Evolutionary conservation across 2,888 invertebrate species (phyloP).

Genomic region (Idaea aversata): DNA sequence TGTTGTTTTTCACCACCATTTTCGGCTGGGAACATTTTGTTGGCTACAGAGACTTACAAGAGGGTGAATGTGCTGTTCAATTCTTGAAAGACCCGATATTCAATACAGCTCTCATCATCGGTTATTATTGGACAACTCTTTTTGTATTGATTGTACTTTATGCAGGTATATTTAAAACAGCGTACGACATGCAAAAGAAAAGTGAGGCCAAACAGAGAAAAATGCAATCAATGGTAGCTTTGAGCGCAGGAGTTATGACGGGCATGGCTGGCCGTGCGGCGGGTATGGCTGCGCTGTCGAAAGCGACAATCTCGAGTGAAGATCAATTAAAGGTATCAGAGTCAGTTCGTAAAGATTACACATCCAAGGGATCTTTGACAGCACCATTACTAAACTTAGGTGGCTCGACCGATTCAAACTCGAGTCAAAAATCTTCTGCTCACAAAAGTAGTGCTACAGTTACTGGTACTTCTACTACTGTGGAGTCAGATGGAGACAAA

Average conservation of each 20-base stretch:
- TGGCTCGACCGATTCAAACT: conserved; percentile 80
- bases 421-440: conserved; percentile 81
- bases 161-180: conserved; percentile 98
- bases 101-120: conserved; percentile 97
- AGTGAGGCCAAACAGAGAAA: conserved; percentile 97
- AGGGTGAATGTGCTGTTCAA: conserved; percentile 96
- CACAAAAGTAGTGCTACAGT: conserved; percentile 80
- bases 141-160: conserved; percentile 97
- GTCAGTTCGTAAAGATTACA: conserved; percentile 60
- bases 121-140: conserved; percentile 98
- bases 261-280: conserved; percentile 94
- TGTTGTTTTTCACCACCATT: conserved; percentile 98
- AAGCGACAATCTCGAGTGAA: conserved; percentile 85
- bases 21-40: conserved; percentile 99
- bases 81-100: conserved; percentile 98
- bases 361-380: conserved; percentile 63
- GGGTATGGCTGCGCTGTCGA: conserved; percentile 91
- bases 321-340: conserved; percentile 83
- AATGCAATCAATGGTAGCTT: conserved; percentile 96
- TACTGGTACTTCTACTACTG: conserved; percentile 80
- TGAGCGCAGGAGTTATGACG: conserved; percentile 94
- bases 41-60: conserved; percentile 92
- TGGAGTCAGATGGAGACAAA: conserved; percentile 69
- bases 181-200: conserved; percentile 98
- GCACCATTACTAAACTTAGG: conserved; percentile 66